These are phyloP conservation scores for Leptarthrus brevirostris DNA, from an alignment of 2,888 invertebrate genomes.

Conservation along the genomic window DNA sequence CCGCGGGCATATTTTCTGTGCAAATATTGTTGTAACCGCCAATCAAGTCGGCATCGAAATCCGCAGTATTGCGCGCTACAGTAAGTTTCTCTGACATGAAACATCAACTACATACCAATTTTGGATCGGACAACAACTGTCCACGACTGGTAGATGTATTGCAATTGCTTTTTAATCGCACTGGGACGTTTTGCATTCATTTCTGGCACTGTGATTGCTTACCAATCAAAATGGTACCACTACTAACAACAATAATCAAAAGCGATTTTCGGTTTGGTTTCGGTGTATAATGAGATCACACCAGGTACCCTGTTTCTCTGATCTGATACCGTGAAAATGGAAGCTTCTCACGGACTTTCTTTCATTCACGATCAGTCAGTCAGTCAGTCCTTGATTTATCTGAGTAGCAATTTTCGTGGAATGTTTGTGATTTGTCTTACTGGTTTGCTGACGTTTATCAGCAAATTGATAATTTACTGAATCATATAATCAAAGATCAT, in stretches of 20 bases:
- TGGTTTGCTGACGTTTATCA: conserved; percentile 45
- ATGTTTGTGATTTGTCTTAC: conserved; percentile 46
- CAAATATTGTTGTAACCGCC: conserved; percentile 45
- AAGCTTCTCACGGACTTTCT: conserved; percentile 47
- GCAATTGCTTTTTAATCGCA: not conserved
- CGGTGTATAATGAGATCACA: conserved; percentile 44
- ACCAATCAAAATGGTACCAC: conserved; percentile 44
- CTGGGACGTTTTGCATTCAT: conserved; percentile 18
- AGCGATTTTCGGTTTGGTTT: conserved; percentile 36
- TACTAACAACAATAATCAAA: conserved; percentile 35
- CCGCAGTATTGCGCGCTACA: conserved; percentile 8
- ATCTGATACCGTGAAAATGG: conserved; percentile 27
- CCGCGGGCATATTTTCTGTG: conserved; percentile 38
- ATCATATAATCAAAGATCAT: conserved; percentile 33
- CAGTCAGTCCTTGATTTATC: conserved; percentile 39
- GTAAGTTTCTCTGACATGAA: conserved; percentile 32
- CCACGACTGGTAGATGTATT: conserved; percentile 19
- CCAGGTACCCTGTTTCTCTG: not conserved
- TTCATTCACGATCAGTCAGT: conserved; percentile 14
- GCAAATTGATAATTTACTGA: conserved; percentile 41
- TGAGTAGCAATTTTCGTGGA: conserved; percentile 35
- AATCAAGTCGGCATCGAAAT: conserved; percentile 40
- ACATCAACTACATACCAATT: not conserved
- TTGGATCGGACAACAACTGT: conserved; percentile 10
- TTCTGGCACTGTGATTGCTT: conserved; percentile 29